Evolutionary conservation across 2,113 vertebrate genomes (phyloP).

Genomic region (Meriones unguiculatus): DNA sequence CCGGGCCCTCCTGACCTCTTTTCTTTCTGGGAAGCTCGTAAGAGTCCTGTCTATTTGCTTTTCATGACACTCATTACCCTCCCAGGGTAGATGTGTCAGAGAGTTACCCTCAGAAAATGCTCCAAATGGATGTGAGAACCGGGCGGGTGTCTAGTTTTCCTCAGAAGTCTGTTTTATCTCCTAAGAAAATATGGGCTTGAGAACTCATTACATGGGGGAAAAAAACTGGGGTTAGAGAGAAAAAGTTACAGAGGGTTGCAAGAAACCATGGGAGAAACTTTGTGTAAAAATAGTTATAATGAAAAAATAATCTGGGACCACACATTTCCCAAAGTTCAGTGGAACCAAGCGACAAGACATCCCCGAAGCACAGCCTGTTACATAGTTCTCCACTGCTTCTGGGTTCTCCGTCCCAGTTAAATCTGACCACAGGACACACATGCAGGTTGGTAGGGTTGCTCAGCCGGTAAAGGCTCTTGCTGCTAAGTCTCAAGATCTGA

Average conservation of each 20-base stretch:
- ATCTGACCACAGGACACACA: not conserved
- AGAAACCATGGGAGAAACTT: constrained; percentile 8
- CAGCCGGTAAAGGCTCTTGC: not conserved
- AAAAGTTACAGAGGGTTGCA: not conserved
- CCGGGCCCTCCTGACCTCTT: no score
- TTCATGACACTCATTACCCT: not conserved
- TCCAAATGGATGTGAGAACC: not conserved
- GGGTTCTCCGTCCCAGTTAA: not conserved
- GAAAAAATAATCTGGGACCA: not conserved
- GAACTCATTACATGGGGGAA: not conserved
- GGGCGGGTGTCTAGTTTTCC: not conserved
- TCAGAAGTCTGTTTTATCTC: not conserved
- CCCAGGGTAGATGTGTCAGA: not conserved
- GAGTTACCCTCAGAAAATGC: not conserved
- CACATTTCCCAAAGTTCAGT: not conserved
- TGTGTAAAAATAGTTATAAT: not conserved
- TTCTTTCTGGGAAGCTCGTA: not conserved
- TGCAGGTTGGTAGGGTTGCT: not conserved
- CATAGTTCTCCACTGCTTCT: no score
- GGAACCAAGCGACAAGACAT: not conserved
- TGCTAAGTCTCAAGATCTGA: not conserved
- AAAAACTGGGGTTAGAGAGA: not conserved
- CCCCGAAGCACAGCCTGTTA: not conserved
- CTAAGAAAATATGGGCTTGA: not conserved
- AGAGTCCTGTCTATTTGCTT: not conserved